phyloP scores from a whole-genome alignment of 2,113 vertebrate genomes.

The Crotalus viridis region DNA sequence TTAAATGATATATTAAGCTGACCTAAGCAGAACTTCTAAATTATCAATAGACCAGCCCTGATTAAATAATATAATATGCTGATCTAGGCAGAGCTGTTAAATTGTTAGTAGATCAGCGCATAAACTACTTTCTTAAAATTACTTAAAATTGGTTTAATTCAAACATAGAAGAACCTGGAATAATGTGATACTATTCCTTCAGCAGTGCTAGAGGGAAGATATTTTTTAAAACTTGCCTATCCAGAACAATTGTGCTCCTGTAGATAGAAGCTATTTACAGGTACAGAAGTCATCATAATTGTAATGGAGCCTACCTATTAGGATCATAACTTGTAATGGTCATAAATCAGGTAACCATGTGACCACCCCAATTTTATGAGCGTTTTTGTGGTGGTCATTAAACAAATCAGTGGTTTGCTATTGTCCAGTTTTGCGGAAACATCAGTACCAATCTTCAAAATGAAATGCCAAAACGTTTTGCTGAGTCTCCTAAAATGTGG shows the following conservation, averaged over 20 bases:
- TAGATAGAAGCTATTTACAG: not conserved
- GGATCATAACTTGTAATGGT: not conserved
- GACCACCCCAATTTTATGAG: no score
- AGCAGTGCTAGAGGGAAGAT: not conserved
- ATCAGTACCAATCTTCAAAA: not conserved
- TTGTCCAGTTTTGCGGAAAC: not conserved
- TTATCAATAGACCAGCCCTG: not conserved
- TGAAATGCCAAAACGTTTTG: not conserved
- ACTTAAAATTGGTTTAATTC: not conserved
- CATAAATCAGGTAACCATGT: not conserved
- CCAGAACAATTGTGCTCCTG: not conserved
- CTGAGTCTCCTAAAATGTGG: no score
- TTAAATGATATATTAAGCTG: not conserved
- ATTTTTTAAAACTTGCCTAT: not conserved
- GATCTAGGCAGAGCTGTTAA: not conserved
- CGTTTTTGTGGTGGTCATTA: not conserved
- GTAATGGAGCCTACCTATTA: not conserved
- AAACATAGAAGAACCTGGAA: not conserved
- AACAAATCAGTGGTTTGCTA: not conserved
- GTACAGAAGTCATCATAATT: not conserved
- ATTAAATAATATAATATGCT: not conserved
- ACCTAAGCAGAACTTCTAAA: not conserved
- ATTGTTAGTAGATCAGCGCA: not conserved
- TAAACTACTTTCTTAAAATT: not conserved
- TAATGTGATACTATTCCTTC: not conserved